phyloP scores from a whole-genome alignment of 2,113 vertebrate species.

The Fulmarus glacialis region DNA sequence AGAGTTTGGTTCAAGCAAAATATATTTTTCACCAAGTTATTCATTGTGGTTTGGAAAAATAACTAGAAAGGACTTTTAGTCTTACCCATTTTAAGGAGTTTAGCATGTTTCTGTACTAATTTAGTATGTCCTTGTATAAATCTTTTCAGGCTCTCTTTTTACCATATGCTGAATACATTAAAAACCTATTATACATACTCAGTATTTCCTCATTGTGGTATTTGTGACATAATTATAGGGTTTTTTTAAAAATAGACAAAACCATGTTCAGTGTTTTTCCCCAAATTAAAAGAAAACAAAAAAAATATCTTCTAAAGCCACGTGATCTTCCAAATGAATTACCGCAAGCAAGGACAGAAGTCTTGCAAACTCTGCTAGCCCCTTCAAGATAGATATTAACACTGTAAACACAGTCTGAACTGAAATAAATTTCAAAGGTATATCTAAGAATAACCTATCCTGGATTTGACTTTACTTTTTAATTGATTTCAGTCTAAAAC shows the following conservation, averaged over 20 bases:
- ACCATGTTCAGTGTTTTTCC: not conserved
- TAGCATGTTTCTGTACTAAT: slow-evolving; percentile 15
- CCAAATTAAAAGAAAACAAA: not conserved
- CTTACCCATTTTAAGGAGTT: slow-evolving; percentile 19
- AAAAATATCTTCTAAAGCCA: not conserved
- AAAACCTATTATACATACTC: not conserved
- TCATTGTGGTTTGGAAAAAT: slow-evolving; percentile 29
- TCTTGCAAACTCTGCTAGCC: not conserved
- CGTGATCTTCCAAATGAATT: not conserved
- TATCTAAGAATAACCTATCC: not conserved
- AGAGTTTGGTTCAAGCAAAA: slow-evolving; percentile 10
- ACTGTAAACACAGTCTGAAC: not conserved
- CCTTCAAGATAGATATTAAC: not conserved
- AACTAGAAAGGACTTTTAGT: not conserved
- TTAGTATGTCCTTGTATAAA: not conserved
- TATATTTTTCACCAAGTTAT: slow-evolving; percentile 9
- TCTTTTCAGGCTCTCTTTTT: slow-evolving; percentile 8
- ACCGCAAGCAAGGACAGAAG: not conserved
- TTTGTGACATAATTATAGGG: slow-evolving; percentile 40
- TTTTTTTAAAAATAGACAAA: slow-evolving; percentile 39
- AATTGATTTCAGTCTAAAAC: not conserved
- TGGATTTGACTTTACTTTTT: not conserved
- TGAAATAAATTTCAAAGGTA: not conserved
- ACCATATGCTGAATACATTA: slow-evolving; percentile 1
- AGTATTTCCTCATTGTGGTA: slow-evolving; percentile 10